phyloP scores from a whole-genome alignment of 37 sponge, comb jelly and placozoan genomes.

The Corticium candelabrum region DNA sequence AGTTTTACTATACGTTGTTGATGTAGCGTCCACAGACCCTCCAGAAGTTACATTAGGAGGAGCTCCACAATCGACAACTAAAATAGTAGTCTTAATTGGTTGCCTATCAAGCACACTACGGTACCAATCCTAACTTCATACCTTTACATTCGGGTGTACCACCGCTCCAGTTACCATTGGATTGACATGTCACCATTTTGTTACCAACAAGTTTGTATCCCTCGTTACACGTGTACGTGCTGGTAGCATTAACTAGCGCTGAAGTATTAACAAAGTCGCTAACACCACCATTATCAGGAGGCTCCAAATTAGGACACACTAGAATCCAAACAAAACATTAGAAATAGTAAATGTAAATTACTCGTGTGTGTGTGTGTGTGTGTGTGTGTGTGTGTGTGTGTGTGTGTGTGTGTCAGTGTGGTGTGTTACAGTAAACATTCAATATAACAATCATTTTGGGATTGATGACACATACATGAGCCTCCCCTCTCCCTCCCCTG shows the following conservation, averaged over 20 bases:
- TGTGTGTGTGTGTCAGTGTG: not conserved
- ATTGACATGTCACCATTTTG: constrained; percentile 6
- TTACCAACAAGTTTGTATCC: constrained; percentile 40
- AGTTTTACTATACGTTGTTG: too few relatives aligned
- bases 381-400: not conserved
- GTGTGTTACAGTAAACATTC: too few relatives aligned
- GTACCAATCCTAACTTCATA: not conserved
- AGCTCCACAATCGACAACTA: too few relatives aligned
- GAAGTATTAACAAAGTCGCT: constrained; percentile 29
- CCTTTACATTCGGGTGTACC: not conserved
- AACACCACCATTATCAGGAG: constrained; percentile 63
- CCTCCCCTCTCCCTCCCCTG: too few relatives aligned
- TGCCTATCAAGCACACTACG: not conserved
- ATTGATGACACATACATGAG: too few relatives aligned
- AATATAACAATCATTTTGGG: too few relatives aligned
- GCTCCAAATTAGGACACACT: constrained; percentile 22
- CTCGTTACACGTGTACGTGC: not conserved
- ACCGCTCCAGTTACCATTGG: not conserved
- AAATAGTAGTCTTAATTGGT: too few relatives aligned
- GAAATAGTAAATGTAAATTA: constrained; percentile 28
- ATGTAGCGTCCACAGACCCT: too few relatives aligned
- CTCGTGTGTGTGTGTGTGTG: not conserved
- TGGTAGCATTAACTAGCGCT: not conserved
- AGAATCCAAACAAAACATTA: constrained; percentile 11
- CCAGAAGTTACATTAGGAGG: too few relatives aligned